Evolutionary conservation across 2,888 invertebrate species (phyloP).

Genomic region (Drosophila picticornis): DNA sequence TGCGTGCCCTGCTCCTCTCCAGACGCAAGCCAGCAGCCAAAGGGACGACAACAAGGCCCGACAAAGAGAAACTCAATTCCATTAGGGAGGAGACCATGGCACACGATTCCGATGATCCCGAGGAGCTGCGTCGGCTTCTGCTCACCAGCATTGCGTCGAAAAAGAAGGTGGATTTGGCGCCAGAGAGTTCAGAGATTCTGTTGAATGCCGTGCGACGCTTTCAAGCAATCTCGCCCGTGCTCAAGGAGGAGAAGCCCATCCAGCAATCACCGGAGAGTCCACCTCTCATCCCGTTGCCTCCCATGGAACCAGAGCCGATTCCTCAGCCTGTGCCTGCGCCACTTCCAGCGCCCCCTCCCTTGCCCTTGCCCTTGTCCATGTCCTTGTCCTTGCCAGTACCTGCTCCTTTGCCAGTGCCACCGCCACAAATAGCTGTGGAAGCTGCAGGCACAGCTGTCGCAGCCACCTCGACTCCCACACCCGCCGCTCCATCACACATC

Average conservation of each 20-base stretch:
- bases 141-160: constrained; percentile 74
- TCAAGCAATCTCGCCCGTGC: constrained; percentile 39
- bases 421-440: constrained; percentile 1
- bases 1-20: constrained; percentile 81
- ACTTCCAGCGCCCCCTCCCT: not conserved
- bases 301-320: not conserved
- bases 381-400: not conserved
- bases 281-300: not conserved
- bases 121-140: constrained; percentile 69
- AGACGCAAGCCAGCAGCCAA: constrained; percentile 55
- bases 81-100: not conserved
- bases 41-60: not conserved
- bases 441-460: not conserved
- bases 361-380: not conserved
- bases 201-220: constrained; percentile 84
- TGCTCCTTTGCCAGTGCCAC: not conserved
- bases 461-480: not conserved
- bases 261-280: not conserved
- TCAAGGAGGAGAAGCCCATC: not conserved
- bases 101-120: constrained; percentile 64
- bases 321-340: not conserved
- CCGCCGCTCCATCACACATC: constrained; percentile 23
- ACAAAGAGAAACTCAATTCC: not conserved
- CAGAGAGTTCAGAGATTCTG: constrained; percentile 71
- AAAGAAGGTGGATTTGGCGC: constrained; percentile 18